Base-by-base conservation (phyloP, 2,797 vertebrate genomes). In the Parauchenoglanis ngamensis region DNA sequence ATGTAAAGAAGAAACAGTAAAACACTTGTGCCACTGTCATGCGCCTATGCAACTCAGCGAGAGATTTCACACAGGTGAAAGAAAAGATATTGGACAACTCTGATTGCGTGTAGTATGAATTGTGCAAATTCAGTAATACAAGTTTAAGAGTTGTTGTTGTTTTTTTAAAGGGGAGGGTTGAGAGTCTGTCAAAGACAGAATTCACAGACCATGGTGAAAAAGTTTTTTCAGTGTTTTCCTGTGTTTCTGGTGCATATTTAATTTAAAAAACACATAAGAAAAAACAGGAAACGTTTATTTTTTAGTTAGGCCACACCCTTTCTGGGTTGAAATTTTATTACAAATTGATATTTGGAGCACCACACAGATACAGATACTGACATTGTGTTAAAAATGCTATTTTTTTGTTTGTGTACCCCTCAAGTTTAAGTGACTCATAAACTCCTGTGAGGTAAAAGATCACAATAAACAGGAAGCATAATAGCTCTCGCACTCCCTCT, bases 401-500 rank as follows among this genome's bases (percentile, higher is more conserved):
- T 35, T 7, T 56, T 78, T 78, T 56, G 57, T 78, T 31, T 61
- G 13, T 81, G 79, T 25, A 63, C 40, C 23, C 59, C 21, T n/a
- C 23, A 46, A 63, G 21, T 63, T n/a, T 44, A 61, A 25, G 3
- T 61, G 25, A 31, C 25, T 84, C 61, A 83, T 31, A 52, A 68
- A 70, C 12, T 25, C 19, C 8, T 63, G 3, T 81, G 3, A 76
- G n/a, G 67, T 84, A 19, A 40, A 40, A 68, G 17, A n/a, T 80
- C 2, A 70, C 7, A n/a, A 80, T 83, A 21, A 40, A 44, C 40
- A 23, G 31, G 49, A 88, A 46, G 44, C 44, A 83, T 82, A 46
- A 44, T 83, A 70, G 44, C 49, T 17, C 52, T 67, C 15, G 35
- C n/a, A 85, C 28, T 79, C 13, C 67, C 19, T 79, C 31, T 82